A percentile compares a stretch with the other conserved stretches of the same genome.
These are phyloP conservation scores for Amia ocellicauda DNA, from an alignment of 2,113 vertebrate species.

Conservation along the genomic window DNA sequence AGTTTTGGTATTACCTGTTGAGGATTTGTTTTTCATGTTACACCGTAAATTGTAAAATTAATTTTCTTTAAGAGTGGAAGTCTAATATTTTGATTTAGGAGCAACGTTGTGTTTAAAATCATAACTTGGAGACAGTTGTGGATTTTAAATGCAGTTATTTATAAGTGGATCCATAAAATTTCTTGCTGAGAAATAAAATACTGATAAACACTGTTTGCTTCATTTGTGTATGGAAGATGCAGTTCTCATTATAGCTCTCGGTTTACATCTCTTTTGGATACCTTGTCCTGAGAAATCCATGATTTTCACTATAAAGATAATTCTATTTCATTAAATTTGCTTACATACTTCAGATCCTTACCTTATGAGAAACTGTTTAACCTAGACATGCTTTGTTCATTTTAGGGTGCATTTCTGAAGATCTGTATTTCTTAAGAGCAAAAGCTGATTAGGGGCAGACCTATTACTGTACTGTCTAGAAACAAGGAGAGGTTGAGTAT, in stretches of 20 bases:
- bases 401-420: no score
- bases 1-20: constrained; percentile 9
- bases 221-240: not conserved
- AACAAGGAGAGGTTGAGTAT: no score
- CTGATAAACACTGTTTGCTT: constrained; percentile 38
- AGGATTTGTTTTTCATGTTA: constrained; percentile 8
- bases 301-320: no score
- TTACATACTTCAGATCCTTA: no score
- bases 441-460: no score
- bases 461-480: no score
- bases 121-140: constrained; percentile 15
- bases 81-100: constrained; percentile 13
- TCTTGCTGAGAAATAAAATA: constrained; percentile 58
- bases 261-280: not conserved
- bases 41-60: constrained; percentile 9
- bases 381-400: no score
- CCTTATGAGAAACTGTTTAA: no score
- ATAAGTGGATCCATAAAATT: constrained; percentile 33
- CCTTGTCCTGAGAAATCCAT: no score
- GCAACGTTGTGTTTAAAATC: constrained; percentile 13
- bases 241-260: not conserved
- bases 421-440: no score
- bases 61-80: constrained; percentile 10
- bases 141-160: constrained; percentile 34
- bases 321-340: no score